phyloP scores from a whole-genome alignment of 2,797 vertebrate genomes.

The Coregonus ussuriensis region DNA sequence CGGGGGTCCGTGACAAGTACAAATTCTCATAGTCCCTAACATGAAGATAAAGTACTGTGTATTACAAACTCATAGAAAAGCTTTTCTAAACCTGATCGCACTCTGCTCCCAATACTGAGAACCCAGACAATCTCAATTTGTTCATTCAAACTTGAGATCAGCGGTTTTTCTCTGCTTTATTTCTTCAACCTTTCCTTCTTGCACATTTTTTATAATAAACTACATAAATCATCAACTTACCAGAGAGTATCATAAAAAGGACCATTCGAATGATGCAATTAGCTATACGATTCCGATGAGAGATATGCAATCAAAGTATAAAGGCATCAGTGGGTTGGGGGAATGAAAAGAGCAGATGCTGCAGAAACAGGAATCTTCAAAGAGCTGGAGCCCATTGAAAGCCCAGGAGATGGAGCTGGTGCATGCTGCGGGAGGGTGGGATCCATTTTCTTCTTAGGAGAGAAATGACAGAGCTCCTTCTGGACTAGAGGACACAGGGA shows the following conservation, averaged over 20 bases:
- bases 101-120: slow-evolving; percentile 43
- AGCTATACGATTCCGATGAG: slow-evolving; percentile 71
- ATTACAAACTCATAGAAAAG: too few relatives aligned
- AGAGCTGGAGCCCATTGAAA: slow-evolving; percentile 65
- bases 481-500: slow-evolving; percentile 62
- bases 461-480: slow-evolving; percentile 70
- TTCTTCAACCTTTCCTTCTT: slow-evolving; percentile 43
- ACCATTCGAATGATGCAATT: slow-evolving; percentile 76
- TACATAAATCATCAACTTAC: slow-evolving; percentile 67
- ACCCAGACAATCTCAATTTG: slow-evolving; percentile 62
- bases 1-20: too few relatives aligned
- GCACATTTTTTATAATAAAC: slow-evolving; percentile 74
- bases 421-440: slow-evolving; percentile 39
- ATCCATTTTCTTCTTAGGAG: slow-evolving; percentile 68
- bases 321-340: slow-evolving; percentile 55
- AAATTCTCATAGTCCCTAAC: too few relatives aligned
- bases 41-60: too few relatives aligned
- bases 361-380: slow-evolving; percentile 73
- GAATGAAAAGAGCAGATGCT: slow-evolving; percentile 72
- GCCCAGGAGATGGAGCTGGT: slow-evolving; percentile 64
- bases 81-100: slow-evolving; percentile 32
- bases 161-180: slow-evolving; percentile 61
- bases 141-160: slow-evolving; percentile 61
- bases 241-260: slow-evolving; percentile 64
- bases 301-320: slow-evolving; percentile 75